These are phyloP conservation scores for Triplophysa bombifrons DNA, from an alignment of 2,797 vertebrate genomes.

Conservation along the genomic window DNA sequence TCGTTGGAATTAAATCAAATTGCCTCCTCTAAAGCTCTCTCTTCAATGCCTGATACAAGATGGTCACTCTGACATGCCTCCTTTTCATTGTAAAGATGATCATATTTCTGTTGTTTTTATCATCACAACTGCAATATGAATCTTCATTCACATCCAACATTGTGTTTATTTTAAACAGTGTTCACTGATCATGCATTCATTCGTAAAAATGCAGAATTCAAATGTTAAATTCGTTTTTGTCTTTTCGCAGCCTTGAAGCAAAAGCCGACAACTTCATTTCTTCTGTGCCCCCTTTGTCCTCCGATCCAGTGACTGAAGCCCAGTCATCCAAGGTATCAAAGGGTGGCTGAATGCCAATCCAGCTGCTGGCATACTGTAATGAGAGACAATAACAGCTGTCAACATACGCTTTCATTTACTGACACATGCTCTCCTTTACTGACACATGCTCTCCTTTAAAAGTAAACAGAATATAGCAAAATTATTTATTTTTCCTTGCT, in stretches of 20 bases:
- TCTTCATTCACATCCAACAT: background rate
- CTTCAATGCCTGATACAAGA: background rate
- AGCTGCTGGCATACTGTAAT: conserved; percentile 23
- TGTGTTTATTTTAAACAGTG: background rate
- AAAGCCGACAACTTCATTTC: conserved; percentile 61
- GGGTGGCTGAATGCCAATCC: background rate
- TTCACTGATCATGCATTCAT: background rate
- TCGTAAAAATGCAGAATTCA: background rate
- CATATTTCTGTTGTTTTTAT: background rate
- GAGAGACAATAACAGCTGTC: conserved; percentile 9
- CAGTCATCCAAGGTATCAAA: conserved; percentile 68
- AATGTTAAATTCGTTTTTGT: conserved; percentile 12
- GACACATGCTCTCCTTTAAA: background rate
- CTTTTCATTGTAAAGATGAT: background rate
- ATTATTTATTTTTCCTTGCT: background rate
- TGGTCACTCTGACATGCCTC: background rate
- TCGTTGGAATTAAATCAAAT: conserved; percentile 3
- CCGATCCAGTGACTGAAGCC: conserved; percentile 61
- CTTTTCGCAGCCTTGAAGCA: conserved; percentile 66
- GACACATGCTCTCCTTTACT: background rate
- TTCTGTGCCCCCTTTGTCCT: conserved; percentile 51
- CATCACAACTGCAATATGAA: background rate
- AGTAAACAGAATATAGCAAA: background rate
- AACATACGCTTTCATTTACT: conserved; percentile 5
- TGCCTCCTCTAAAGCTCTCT: conserved; percentile 4